Percentiles rank a stretch among this genome's conserved stretches.
These are phyloP conservation scores for Glossosoma conforme DNA, from an alignment of 1,140 invertebrate species.

Conservation along the genomic window DNA sequence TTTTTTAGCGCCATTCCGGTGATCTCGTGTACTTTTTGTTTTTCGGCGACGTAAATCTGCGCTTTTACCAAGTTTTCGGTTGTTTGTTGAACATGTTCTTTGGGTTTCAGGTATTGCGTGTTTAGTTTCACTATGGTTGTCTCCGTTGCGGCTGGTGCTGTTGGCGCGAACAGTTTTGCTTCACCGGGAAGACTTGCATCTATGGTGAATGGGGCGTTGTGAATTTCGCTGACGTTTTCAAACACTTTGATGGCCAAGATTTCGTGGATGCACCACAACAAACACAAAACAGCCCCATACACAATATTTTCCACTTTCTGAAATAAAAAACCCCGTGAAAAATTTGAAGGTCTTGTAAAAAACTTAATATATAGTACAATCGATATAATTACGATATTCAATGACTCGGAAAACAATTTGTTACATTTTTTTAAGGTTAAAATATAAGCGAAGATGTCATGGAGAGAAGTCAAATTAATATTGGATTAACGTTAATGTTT, in stretches of 20 bases:
- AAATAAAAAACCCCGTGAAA: no score
- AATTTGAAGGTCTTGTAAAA: no score
- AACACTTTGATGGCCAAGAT: conserved; percentile 21
- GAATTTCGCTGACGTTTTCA: conserved; percentile 21
- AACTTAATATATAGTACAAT: no score
- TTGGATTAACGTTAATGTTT: no score
- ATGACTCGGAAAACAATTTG: no score
- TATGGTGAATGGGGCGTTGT: conserved; percentile 7
- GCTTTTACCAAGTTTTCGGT: conserved; percentile 20
- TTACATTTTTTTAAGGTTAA: no score
- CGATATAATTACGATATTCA: no score
- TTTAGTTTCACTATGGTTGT: conserved; percentile 7
- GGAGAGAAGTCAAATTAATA: no score
- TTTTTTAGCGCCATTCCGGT: conserved; percentile 8
- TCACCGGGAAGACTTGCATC: conserved; percentile 3
- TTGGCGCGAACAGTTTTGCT: background rate
- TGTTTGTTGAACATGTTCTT: background rate
- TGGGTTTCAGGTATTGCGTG: background rate
- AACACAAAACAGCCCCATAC: conserved; percentile 2
- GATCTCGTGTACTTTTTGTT: conserved; percentile 16
- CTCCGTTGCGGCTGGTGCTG: conserved; percentile 1
- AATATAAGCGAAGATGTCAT: no score
- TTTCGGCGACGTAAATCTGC: conserved; percentile 19
- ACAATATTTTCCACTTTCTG: no score
- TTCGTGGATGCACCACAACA: conserved; percentile 24